phyloP scores from a whole-genome alignment of 2,113 vertebrate species.

The Shinisaurus crocodilurus region DNA sequence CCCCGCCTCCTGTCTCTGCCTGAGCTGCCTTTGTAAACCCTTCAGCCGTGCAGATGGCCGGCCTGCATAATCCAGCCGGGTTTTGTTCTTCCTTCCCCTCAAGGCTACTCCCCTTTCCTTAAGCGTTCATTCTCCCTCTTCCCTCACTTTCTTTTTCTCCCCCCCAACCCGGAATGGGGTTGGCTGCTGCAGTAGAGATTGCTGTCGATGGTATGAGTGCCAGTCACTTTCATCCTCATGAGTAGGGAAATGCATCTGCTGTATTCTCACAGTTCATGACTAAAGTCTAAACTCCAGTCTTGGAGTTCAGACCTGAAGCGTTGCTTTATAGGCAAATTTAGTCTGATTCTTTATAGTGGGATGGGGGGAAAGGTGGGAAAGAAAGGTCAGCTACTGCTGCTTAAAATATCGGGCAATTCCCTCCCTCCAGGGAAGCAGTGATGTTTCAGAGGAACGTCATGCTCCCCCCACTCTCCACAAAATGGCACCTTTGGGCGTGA shows the following conservation, averaged over 20 bases:
- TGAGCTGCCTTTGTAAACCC: conserved; percentile 64
- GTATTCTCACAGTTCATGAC: conserved; percentile 32
- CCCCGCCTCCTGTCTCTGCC: background rate
- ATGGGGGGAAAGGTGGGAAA: background rate
- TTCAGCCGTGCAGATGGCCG: conserved; percentile 79
- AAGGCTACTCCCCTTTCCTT: conserved; percentile 51
- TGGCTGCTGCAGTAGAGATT: conserved; percentile 37
- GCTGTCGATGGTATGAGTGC: conserved; percentile 27
- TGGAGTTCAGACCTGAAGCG: background rate
- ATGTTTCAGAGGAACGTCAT: background rate
- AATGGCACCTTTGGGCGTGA: background rate
- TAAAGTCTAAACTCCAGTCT: background rate
- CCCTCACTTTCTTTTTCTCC: conserved; percentile 9
- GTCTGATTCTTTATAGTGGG: background rate
- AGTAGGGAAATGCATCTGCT: conserved; percentile 13
- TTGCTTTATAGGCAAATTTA: conserved; percentile 14
- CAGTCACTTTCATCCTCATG: background rate
- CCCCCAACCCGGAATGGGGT: conserved; percentile 35
- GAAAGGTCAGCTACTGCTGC: background rate
- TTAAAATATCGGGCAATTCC: background rate
- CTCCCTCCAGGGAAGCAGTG: too few relatives aligned
- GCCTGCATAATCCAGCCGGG: conserved; percentile 67
- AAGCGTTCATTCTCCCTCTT: conserved; percentile 41
- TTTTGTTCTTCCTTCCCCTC: conserved; percentile 72
- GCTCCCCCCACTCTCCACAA: background rate